A percentile compares a stretch with the other conserved stretches of the same genome.
phyloP scores from a whole-genome alignment of 2,797 vertebrate genomes.

The Pempheris klunzingeri region DNA sequence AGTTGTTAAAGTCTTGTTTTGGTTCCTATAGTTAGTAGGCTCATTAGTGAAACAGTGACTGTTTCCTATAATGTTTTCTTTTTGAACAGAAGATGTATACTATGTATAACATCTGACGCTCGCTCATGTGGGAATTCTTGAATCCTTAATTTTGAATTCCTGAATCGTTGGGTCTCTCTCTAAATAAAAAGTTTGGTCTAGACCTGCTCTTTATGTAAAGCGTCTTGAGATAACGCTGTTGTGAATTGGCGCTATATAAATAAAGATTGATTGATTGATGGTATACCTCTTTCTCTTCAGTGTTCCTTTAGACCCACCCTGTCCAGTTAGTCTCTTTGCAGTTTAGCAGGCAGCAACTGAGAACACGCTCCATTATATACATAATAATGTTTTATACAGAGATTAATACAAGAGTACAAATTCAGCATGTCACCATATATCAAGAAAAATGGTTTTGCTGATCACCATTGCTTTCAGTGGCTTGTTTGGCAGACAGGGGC shows the following conservation, averaged over 20 bases:
- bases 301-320: conserved; percentile 21
- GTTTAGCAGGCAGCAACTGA: background rate
- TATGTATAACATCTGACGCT: no score
- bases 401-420: conserved; percentile 6
- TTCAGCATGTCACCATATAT: background rate
- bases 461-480: background rate
- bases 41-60: conserved; percentile 42
- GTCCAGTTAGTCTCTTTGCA: conserved; percentile 28
- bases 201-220: no score
- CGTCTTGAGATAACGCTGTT: no score
- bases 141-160: no score
- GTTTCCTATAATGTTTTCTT: conserved; percentile 11
- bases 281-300: background rate
- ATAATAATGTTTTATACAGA: conserved; percentile 10
- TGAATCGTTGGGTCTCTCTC: no score
- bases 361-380: conserved; percentile 9
- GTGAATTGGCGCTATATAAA: no score
- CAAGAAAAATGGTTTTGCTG: background rate
- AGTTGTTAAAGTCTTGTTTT: conserved; percentile 26
- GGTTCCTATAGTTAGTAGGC: conserved; percentile 34
- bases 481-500: background rate
- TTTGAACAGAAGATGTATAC: conserved; percentile 1
- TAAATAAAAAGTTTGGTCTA: no score
- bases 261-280: no score
- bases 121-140: no score